Evolutionary conservation across 2,113 vertebrate species (phyloP).

Genomic region (Ciconia boyciana): DNA sequence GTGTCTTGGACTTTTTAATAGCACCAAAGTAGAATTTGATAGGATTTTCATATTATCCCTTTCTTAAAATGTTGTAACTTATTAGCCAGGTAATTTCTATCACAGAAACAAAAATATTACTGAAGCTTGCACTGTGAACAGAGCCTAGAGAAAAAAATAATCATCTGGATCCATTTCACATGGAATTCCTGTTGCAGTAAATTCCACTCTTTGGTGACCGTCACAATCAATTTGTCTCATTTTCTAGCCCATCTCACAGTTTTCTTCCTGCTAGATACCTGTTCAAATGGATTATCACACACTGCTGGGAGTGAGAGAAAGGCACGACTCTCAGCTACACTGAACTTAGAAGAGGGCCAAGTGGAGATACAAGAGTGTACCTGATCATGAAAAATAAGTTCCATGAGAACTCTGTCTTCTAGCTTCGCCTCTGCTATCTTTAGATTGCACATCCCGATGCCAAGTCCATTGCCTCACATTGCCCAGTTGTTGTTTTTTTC

Average conservation of each 20-base stretch:
- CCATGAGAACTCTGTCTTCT: background rate
- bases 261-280: background rate
- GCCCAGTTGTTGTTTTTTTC: background rate
- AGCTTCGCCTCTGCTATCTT: background rate
- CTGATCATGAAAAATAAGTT: background rate
- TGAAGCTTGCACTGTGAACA: background rate
- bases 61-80: background rate
- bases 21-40: background rate
- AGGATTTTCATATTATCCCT: background rate
- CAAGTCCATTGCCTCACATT: background rate
- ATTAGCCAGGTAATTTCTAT: background rate
- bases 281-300: background rate
- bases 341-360: background rate
- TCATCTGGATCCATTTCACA: background rate
- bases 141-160: background rate
- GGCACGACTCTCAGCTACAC: background rate
- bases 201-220: background rate
- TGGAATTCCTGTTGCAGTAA: background rate
- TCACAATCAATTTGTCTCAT: background rate
- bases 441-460: background rate
- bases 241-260: background rate
- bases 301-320: background rate
- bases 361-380: background rate
- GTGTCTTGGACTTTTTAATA: background rate
- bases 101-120: background rate